These are phyloP conservation scores for Dermolepida albohirtum DNA, from an alignment of 2,888 invertebrate species.

Conservation along the genomic window DNA sequence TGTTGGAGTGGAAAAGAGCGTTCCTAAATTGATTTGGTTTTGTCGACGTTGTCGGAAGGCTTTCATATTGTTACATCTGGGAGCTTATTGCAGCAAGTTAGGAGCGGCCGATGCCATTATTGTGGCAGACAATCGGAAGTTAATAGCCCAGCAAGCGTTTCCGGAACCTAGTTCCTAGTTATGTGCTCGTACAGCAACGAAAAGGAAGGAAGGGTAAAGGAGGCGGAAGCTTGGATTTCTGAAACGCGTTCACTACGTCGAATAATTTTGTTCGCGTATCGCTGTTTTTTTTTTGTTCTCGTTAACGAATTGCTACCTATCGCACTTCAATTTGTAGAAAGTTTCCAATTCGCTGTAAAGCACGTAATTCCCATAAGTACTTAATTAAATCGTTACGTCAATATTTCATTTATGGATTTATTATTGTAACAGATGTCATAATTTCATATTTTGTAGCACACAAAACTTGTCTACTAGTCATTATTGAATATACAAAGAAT, in stretches of 20 bases:
- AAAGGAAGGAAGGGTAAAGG: conserved; percentile 13
- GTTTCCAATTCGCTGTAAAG: too few species aligned
- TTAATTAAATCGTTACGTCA: too few species aligned
- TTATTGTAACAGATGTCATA: too few species aligned
- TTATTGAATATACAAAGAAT: too few species aligned
- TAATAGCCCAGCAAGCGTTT: conserved; percentile 56
- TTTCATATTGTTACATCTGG: conserved; percentile 32
- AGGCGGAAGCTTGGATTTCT: conserved; percentile 25
- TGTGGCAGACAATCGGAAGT: conserved; percentile 55
- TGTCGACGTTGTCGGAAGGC: conserved; percentile 31
- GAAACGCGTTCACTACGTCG: not conserved
- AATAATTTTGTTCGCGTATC: not conserved
- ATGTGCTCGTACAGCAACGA: conserved; percentile 10
- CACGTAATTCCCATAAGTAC: too few species aligned
- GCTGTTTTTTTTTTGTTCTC: conserved; percentile 3
- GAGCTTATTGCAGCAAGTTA: conserved; percentile 37
- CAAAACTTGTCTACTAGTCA: too few species aligned
- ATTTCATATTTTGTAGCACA: too few species aligned
- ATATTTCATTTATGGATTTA: too few species aligned
- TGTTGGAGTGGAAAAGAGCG: conserved; percentile 20
- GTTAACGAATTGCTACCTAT: conserved; percentile 10
- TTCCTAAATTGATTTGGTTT: conserved; percentile 31
- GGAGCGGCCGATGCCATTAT: conserved; percentile 53
- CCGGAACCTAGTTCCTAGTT: conserved; percentile 47
- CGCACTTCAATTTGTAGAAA: not conserved